These are phyloP conservation scores for Euschistus heros DNA, from an alignment of 1,140 invertebrate species.

Conservation along the genomic window DNA sequence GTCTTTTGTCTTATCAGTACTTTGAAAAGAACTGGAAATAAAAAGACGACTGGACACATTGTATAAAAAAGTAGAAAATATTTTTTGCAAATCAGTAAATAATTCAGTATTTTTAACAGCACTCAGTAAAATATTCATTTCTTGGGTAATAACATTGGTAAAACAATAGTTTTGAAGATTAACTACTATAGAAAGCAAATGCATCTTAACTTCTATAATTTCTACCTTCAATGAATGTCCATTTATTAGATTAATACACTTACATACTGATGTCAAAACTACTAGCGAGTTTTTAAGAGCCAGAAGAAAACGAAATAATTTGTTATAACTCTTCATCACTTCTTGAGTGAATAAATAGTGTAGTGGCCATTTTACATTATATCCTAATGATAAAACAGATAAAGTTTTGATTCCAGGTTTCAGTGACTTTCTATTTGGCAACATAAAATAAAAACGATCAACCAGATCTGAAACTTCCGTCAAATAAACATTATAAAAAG, in stretches of 20 bases:
- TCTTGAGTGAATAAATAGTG: slow-evolving; percentile 12
- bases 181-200: slow-evolving; percentile 12
- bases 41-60: neutral
- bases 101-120: neutral
- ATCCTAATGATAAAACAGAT: neutral
- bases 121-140: neutral
- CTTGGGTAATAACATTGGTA: slow-evolving; percentile 17
- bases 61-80: neutral
- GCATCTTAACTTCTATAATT: neutral
- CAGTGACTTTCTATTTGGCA: neutral
- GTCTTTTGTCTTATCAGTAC: neutral
- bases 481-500: slow-evolving; percentile 21
- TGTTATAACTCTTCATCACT: slow-evolving; percentile 1
- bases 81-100: slow-evolving; percentile 7
- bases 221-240: neutral
- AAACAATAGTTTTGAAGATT: slow-evolving; percentile 20
- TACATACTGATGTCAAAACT: neutral
- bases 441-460: neutral
- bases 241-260: neutral
- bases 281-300: neutral
- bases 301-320: slow-evolving; percentile 13
- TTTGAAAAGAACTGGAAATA: neutral
- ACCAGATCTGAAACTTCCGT: slow-evolving; percentile 1
- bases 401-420: neutral
- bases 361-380: slow-evolving; percentile 15